Evolutionary conservation across 2,888 invertebrate genomes (phyloP).

Genomic region (Cephus sareptanus): DNA sequence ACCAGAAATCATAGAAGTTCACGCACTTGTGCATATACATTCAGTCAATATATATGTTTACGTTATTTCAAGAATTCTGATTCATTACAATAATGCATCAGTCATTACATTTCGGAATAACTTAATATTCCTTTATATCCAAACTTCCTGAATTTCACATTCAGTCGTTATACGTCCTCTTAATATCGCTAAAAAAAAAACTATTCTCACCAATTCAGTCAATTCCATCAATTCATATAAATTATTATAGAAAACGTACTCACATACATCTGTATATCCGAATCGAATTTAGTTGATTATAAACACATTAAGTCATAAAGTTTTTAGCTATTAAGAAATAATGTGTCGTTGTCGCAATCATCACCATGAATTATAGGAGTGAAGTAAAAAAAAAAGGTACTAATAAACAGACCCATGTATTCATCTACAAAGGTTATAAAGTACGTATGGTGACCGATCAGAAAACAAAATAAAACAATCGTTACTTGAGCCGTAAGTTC

Average conservation of each 20-base stretch:
- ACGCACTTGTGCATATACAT: neutral
- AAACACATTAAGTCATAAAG: neutral
- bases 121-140: neutral
- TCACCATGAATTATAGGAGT: neutral
- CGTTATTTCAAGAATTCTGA: neutral
- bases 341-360: neutral
- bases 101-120: neutral
- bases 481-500: constrained; percentile 6
- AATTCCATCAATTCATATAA: neutral
- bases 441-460: constrained; percentile 6
- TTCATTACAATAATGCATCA: neutral
- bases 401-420: neutral
- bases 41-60: too few relatives aligned
- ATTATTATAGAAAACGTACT: neutral
- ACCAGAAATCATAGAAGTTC: neutral
- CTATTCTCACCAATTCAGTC: neutral
- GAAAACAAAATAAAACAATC: constrained; percentile 10
- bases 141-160: neutral
- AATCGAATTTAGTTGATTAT: neutral
- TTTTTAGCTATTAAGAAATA: neutral
- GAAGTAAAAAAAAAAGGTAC: neutral
- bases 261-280: neutral
- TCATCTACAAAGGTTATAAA: neutral
- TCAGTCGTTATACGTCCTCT: neutral
- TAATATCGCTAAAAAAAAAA: neutral